These are phyloP conservation scores for Synergus itoensis DNA, from an alignment of 2,888 invertebrate genomes.

Conservation along the genomic window DNA sequence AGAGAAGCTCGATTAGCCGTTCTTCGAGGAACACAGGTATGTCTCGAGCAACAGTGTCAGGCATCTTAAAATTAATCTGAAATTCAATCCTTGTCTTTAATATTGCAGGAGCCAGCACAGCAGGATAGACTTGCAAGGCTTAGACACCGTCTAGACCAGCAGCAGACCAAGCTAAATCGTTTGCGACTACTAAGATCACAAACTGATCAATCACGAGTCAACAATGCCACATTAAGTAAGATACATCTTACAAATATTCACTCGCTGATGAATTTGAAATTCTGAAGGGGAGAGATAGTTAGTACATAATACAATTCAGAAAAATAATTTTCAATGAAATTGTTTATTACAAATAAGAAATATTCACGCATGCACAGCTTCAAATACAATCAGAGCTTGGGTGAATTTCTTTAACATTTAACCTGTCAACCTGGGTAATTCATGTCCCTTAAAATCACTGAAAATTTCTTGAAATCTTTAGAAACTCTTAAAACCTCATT, in stretches of 20 bases:
- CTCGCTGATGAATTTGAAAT: no score
- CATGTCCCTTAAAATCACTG: no score
- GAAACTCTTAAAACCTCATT: no score
- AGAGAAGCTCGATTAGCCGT: conserved; percentile 85
- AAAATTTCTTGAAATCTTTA: background rate
- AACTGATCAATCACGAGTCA: conserved; percentile 95
- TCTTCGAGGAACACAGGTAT: conserved; percentile 76
- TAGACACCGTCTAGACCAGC: conserved; percentile 95
- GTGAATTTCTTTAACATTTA: no score
- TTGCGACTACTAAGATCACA: conserved; percentile 95
- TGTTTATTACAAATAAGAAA: no score
- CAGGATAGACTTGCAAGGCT: conserved; percentile 92
- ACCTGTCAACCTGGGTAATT: no score
- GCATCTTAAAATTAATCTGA: background rate
- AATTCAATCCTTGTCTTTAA: conserved; percentile 1
- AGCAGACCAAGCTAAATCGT: conserved; percentile 95
- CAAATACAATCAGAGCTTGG: no score
- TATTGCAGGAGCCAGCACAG: conserved; percentile 86
- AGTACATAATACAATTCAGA: no score
- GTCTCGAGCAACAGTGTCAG: conserved; percentile 37
- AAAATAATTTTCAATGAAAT: no score
- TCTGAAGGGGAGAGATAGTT: no score
- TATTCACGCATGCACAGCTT: no score
- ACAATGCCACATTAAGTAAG: conserved; percentile 94
- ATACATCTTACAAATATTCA: conserved; percentile 69